These are phyloP conservation scores for Piscicola geometra DNA, from an alignment of 2,888 invertebrate genomes.

Conservation along the genomic window DNA sequence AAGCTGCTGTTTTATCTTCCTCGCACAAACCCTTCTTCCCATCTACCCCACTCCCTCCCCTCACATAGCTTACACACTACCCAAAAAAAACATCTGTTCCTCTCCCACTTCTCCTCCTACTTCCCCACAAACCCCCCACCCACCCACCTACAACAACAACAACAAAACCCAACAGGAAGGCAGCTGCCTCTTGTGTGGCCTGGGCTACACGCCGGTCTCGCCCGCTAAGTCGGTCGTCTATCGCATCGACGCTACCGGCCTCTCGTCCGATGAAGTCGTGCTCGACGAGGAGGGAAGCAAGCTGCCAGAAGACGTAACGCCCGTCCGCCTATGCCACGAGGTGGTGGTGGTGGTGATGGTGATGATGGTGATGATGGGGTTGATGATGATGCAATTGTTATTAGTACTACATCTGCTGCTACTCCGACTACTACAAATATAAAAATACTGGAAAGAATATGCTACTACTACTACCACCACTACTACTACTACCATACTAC, in stretches of 20 bases:
- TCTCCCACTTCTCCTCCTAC: no score
- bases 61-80: no score
- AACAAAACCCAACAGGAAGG: slow-evolving; percentile 55
- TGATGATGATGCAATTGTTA: no score
- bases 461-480: slow-evolving; percentile 18
- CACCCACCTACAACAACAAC: no score
- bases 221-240: background rate
- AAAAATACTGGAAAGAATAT: no score
- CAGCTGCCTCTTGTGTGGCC: slow-evolving; percentile 64
- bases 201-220: slow-evolving; percentile 64
- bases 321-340: no score
- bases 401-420: slow-evolving; percentile 10
- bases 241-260: background rate
- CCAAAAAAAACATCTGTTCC: no score
- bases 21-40: background rate
- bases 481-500: slow-evolving; percentile 22
- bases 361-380: no score
- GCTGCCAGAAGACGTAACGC: no score
- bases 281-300: slow-evolving; percentile 63
- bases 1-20: no score
- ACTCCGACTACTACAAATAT: slow-evolving; percentile 9
- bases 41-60: background rate
- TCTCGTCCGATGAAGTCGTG: background rate
- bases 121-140: no score
- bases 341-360: no score